Percentiles rank a stretch among this genome's conserved stretches.
These are phyloP conservation scores for Palythoa caribaeorum DNA, from an alignment of 92 coral and sea anemone species.

Conservation along the genomic window DNA sequence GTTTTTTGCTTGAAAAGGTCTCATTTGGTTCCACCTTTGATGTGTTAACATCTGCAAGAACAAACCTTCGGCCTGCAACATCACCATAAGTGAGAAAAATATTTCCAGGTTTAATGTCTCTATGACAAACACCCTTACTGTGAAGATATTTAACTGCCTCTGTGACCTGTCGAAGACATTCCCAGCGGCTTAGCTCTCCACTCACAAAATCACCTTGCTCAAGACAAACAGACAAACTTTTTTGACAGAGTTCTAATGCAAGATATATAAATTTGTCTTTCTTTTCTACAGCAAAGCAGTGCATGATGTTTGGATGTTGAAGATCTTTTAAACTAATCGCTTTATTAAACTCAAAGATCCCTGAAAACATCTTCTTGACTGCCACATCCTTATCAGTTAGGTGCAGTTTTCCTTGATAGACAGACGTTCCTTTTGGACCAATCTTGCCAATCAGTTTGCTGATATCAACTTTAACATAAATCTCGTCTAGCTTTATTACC, in stretches of 20 bases:
- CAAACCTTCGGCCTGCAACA: slow-evolving; percentile 19
- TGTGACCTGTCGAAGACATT: slow-evolving; percentile 29
- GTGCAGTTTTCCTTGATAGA: slow-evolving; percentile 8
- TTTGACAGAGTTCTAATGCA: slow-evolving; percentile 45
- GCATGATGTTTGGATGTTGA: slow-evolving; percentile 29
- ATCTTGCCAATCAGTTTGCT: slow-evolving; percentile 5
- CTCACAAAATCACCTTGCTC: not conserved
- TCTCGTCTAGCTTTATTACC: slow-evolving; percentile 4
- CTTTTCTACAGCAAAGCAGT: slow-evolving; percentile 36
- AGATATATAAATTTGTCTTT: slow-evolving; percentile 15
- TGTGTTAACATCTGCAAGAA: slow-evolving; percentile 29
- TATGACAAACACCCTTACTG: not conserved
- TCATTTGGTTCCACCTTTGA: slow-evolving; percentile 6
- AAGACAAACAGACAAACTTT: slow-evolving; percentile 14
- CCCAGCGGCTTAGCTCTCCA: not conserved
- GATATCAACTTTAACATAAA: not conserved
- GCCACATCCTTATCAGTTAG: slow-evolving; percentile 21
- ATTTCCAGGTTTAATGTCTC: slow-evolving; percentile 39
- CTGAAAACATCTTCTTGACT: slow-evolving; percentile 36
- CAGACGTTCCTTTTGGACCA: slow-evolving; percentile 24
- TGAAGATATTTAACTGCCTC: slow-evolving; percentile 37
- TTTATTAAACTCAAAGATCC: slow-evolving; percentile 15
- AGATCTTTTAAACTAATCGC: slow-evolving; percentile 16
- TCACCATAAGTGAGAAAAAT: not conserved
- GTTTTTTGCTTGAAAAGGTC: slow-evolving; percentile 29